phyloP scores from a whole-genome alignment of 2,797 vertebrate genomes.

The Gila robusta region DNA sequence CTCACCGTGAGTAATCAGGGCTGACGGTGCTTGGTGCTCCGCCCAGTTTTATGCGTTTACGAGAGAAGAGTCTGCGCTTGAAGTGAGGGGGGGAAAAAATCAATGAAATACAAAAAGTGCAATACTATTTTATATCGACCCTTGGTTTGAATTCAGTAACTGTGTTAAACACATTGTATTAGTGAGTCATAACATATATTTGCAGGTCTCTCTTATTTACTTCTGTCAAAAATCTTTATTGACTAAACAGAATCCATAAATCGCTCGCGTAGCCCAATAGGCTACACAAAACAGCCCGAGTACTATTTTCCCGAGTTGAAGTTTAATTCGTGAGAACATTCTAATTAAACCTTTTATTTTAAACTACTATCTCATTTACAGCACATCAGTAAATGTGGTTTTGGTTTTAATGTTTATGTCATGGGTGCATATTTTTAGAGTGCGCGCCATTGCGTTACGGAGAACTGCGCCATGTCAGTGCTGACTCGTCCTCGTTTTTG shows the following conservation, averaged over 20 bases:
- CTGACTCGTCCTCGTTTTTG: background rate
- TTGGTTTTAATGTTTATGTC: background rate
- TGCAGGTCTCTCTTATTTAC: background rate
- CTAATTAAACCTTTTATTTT: background rate
- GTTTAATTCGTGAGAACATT: background rate
- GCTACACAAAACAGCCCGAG: background rate
- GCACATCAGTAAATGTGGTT: background rate
- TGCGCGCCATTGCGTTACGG: background rate
- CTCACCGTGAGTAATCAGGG: slow-evolving; percentile 61
- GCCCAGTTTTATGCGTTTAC: slow-evolving; percentile 12
- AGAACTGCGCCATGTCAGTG: background rate
- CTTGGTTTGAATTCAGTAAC: background rate
- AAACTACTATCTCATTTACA: background rate
- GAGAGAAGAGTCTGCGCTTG: background rate
- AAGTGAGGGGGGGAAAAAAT: background rate
- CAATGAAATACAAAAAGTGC: slow-evolving; percentile 23
- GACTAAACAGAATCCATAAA: background rate
- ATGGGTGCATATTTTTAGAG: background rate
- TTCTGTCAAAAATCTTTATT: background rate
- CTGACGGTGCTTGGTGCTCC: slow-evolving; percentile 28
- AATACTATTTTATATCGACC: background rate
- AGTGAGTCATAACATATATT: background rate
- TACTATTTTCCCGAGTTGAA: background rate
- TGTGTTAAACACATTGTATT: background rate
- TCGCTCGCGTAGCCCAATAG: background rate